Percentiles rank a stretch among this genome's conserved stretches.
Evolutionary conservation across 1,140 invertebrate genomes (phyloP).

Genomic region (Musca vetustissima): DNA sequence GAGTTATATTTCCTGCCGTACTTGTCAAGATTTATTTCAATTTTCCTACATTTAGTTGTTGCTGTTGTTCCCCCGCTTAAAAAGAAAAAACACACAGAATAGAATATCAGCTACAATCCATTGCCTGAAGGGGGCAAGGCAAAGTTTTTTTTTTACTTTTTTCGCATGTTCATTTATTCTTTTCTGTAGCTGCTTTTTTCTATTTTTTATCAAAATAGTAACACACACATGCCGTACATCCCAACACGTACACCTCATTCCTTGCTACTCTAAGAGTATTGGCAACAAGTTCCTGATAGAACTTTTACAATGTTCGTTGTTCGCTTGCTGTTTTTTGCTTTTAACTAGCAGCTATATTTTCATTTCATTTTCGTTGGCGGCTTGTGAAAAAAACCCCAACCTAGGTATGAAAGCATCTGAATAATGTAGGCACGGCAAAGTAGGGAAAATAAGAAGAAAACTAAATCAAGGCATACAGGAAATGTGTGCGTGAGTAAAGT

Average conservation of each 20-base stretch:
- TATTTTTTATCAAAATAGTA: conserved; percentile 13
- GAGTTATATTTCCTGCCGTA: conserved; percentile 20
- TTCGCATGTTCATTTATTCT: background rate
- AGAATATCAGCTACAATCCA: background rate
- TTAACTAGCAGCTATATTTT: too few relatives aligned
- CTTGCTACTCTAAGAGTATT: background rate
- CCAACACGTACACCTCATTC: background rate
- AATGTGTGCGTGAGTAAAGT: conserved; percentile 20
- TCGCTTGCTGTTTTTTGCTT: too few relatives aligned
- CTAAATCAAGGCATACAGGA: conserved; percentile 3
- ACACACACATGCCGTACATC: background rate
- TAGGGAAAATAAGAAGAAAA: background rate
- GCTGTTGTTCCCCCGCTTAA: background rate
- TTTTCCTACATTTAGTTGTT: conserved; percentile 14
- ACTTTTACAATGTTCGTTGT: background rate
- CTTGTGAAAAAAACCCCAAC: too few relatives aligned
- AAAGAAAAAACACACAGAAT: too few relatives aligned
- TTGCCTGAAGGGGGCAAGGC: background rate
- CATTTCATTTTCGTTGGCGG: too few relatives aligned
- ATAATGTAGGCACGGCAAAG: too few relatives aligned
- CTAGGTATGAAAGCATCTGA: too few relatives aligned
- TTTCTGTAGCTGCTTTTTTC: background rate
- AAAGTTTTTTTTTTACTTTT: background rate
- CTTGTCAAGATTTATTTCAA: conserved; percentile 24
- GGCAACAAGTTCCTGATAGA: conserved; percentile 15